These are phyloP conservation scores for Hestina assimilis DNA, from an alignment of 1,140 invertebrate genomes.

Conservation along the genomic window DNA sequence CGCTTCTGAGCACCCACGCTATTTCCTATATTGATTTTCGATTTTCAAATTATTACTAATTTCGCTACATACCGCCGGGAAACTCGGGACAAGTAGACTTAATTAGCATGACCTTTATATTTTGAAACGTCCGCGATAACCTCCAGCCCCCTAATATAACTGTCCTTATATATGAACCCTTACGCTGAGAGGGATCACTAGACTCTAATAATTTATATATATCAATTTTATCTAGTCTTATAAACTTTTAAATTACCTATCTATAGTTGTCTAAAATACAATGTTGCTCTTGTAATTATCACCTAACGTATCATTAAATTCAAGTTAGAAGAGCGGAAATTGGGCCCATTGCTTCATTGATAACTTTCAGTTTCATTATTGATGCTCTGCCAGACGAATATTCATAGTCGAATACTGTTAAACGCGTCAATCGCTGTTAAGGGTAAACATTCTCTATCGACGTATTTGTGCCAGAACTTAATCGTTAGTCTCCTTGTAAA, in stretches of 20 bases:
- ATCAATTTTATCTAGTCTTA: too few relatives aligned
- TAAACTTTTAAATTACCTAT: too few relatives aligned
- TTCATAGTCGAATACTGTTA: conserved; percentile 11
- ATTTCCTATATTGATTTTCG: conserved; percentile 25
- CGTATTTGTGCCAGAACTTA: conserved; percentile 13
- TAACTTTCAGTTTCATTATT: conserved; percentile 16
- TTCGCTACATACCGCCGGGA: too few relatives aligned
- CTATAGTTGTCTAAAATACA: too few relatives aligned
- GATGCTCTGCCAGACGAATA: conserved; percentile 12
- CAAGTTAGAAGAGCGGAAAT: conserved; percentile 9
- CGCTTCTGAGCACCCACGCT: conserved; percentile 11
- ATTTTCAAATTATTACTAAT: conserved; percentile 12
- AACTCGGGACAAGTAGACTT: neutral
- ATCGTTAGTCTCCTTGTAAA: conserved; percentile 16
- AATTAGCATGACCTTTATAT: neutral
- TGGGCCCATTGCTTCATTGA: neutral
- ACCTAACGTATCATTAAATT: too few relatives aligned
- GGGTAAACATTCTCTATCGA: conserved; percentile 16
- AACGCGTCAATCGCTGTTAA: conserved; percentile 14
- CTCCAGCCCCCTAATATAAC: conserved; percentile 17
- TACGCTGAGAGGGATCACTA: conserved; percentile 3
- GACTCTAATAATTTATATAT: conserved; percentile 12
- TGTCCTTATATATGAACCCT: conserved; percentile 6
- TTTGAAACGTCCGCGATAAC: conserved; percentile 2
- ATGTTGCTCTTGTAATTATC: too few relatives aligned